These are phyloP conservation scores for Plumapathes pennacea DNA, from an alignment of 92 coral and sea anemone genomes.

Conservation along the genomic window DNA sequence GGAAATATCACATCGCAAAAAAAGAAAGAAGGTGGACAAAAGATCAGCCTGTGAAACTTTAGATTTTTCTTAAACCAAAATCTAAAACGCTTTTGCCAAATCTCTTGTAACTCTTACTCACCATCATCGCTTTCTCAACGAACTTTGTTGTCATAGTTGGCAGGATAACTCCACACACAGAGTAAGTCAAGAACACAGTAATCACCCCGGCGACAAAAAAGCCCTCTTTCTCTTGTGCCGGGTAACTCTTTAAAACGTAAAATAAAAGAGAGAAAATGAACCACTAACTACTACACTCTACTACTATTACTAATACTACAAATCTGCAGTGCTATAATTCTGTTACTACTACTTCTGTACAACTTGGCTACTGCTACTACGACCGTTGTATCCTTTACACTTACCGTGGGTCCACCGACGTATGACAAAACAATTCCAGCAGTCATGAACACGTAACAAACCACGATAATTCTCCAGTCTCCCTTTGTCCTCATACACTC, in stretches of 20 bases:
- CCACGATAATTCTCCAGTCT: constrained; percentile 34
- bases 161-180: constrained; percentile 57
- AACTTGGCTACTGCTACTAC: no score
- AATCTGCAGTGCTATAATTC: no score
- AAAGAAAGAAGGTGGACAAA: no score
- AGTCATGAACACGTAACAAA: constrained; percentile 49
- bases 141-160: constrained; percentile 68
- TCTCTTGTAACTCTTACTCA: constrained; percentile 10
- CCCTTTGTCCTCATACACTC: constrained; percentile 36
- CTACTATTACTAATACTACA: no score
- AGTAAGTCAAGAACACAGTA: constrained; percentile 56
- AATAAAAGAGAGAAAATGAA: no score
- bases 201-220: constrained; percentile 50
- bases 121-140: constrained; percentile 69
- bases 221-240: constrained; percentile 20
- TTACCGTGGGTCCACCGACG: constrained; percentile 71
- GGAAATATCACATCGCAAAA: no score
- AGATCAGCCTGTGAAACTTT: no score
- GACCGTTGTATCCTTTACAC: no score
- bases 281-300: no score
- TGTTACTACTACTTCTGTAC: no score
- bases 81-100: no score
- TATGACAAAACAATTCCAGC: constrained; percentile 38
- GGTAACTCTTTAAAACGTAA: constrained; percentile 37
- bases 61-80: no score